phyloP scores from a whole-genome alignment of 2,113 vertebrate species.

The Hymenochirus boettgeri region DNA sequence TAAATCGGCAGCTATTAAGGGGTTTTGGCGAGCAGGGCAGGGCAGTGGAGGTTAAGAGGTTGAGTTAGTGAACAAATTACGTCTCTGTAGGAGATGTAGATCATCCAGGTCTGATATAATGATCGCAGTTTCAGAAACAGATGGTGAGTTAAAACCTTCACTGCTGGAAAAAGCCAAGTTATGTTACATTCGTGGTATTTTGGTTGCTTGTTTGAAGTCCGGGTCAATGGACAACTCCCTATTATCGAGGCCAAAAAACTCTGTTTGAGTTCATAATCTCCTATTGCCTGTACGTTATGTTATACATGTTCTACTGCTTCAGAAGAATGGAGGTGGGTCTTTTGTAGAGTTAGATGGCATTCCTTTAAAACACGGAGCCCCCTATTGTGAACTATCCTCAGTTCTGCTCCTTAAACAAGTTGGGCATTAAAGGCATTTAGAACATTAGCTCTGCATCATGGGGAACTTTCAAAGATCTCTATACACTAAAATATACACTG shows the following conservation, averaged over 20 bases:
- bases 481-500: too few relatives aligned
- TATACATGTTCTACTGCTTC: background rate
- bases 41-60: slow-evolving; percentile 49
- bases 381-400: too few relatives aligned
- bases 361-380: background rate
- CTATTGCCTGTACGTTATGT: background rate
- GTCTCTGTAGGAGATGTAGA: slow-evolving; percentile 56
- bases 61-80: slow-evolving; percentile 60
- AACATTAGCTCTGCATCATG: too few relatives aligned
- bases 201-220: background rate
- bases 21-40: slow-evolving; percentile 8
- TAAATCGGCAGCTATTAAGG: too few relatives aligned
- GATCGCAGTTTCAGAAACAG: slow-evolving; percentile 55
- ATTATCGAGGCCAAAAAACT: background rate
- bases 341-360: slow-evolving; percentile 10
- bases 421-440: too few relatives aligned
- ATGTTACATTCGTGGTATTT: slow-evolving; percentile 27
- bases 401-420: too few relatives aligned
- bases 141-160: slow-evolving; percentile 49
- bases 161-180: slow-evolving; percentile 12
- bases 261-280: slow-evolving; percentile 16
- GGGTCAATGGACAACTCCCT: background rate
- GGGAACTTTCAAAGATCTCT: too few relatives aligned
- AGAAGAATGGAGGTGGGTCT: background rate
- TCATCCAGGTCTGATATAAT: slow-evolving; percentile 55